These are phyloP conservation scores for Troides aeacus DNA, from an alignment of 2,888 invertebrate species.

Conservation along the genomic window DNA sequence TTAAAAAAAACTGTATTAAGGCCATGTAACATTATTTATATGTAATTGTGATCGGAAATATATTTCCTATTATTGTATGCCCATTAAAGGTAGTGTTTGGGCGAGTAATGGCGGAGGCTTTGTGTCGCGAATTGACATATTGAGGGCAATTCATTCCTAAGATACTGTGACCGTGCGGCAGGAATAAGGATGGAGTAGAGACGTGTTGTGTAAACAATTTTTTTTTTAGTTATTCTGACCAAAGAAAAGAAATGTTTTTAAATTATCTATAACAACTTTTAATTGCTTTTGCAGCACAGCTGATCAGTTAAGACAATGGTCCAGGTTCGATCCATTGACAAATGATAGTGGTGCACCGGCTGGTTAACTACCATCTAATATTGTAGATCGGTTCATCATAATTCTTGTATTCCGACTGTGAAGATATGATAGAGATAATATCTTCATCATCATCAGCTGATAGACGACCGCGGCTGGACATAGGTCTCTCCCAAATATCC, in stretches of 20 bases:
- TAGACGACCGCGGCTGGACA: no score
- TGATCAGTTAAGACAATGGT: no score
- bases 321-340: no score
- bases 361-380: no score
- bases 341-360: no score
- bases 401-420: no score
- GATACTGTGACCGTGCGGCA: slow-evolving; percentile 2
- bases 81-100: slow-evolving; percentile 13
- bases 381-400: no score
- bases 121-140: slow-evolving; percentile 19
- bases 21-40: slow-evolving; percentile 7
- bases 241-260: background rate
- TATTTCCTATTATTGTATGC: slow-evolving; percentile 20
- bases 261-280: no score
- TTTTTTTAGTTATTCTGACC: background rate
- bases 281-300: no score
- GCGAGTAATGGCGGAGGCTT: slow-evolving; percentile 5
- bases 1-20: background rate
- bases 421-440: no score
- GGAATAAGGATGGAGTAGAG: slow-evolving; percentile 2
- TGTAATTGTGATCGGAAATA: slow-evolving; percentile 16
- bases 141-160: slow-evolving; percentile 25
- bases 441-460: no score
- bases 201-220: background rate
- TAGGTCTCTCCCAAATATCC: no score